Evolutionary conservation across 2,888 invertebrate genomes (phyloP).

Genomic region (Erebia palarica): DNA sequence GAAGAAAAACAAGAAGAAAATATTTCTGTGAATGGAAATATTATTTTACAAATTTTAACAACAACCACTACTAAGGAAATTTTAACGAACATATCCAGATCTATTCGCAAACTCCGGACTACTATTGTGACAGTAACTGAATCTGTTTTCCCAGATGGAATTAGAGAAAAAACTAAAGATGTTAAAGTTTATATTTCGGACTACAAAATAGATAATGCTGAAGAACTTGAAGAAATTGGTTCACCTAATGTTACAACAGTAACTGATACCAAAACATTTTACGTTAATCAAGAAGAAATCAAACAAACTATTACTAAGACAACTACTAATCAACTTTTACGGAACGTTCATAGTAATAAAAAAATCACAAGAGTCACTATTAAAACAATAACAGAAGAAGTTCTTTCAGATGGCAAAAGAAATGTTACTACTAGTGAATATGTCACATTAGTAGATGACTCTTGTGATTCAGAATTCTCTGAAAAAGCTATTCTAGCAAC

Average conservation of each 20-base stretch:
- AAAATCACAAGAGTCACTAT: constrained; percentile 20
- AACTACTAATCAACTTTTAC: constrained; percentile 23
- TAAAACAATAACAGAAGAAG: constrained; percentile 28
- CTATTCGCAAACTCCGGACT: constrained; percentile 25
- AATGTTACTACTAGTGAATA: constrained; percentile 31
- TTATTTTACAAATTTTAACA: constrained; percentile 46
- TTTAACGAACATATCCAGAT: constrained; percentile 32
- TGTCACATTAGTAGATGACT: constrained; percentile 20
- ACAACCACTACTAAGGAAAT: constrained; percentile 48
- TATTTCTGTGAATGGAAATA: constrained; percentile 41
- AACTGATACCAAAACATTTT: constrained; percentile 13
- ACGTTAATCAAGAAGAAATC: constrained; percentile 12
- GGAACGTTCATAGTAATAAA: constrained; percentile 18
- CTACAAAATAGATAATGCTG: constrained; percentile 34
- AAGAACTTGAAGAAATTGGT: constrained; percentile 40
- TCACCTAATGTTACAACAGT: constrained; percentile 36
- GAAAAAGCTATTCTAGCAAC: not conserved
- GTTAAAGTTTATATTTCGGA: constrained; percentile 48
- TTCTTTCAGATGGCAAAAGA: constrained; percentile 29
- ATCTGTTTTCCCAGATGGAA: constrained; percentile 37
- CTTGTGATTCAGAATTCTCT: not conserved
- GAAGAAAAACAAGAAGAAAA: constrained; percentile 45
- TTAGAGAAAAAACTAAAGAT: constrained; percentile 48
- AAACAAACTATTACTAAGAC: constrained; percentile 27
- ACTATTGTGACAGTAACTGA: constrained; percentile 30